phyloP scores from a whole-genome alignment of 2,113 vertebrate species.

The Apaloderma vittatum region DNA sequence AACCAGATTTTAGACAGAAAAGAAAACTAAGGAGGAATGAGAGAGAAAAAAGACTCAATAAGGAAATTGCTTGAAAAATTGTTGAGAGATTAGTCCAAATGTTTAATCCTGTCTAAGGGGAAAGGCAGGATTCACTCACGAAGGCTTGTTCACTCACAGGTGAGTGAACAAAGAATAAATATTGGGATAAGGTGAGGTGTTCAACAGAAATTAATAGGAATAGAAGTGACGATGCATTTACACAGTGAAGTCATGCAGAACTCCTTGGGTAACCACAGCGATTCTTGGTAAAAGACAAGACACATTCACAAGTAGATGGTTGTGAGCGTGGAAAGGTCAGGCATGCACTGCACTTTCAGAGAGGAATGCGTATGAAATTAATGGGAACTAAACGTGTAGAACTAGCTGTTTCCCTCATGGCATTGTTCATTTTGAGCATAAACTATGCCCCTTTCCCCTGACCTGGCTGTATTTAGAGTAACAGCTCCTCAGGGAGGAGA shows the following conservation, averaged over 20 bases:
- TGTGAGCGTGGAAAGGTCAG: background rate
- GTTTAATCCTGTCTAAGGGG: background rate
- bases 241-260: background rate
- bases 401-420: background rate
- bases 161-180: background rate
- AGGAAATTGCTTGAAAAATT: background rate
- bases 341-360: background rate
- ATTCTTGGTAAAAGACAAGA: background rate
- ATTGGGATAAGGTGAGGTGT: background rate
- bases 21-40: background rate
- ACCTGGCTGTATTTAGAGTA: background rate
- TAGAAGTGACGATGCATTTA: background rate
- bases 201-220: background rate
- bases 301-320: background rate
- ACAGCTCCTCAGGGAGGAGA: background rate
- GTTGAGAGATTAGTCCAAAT: background rate
- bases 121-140: too few relatives aligned
- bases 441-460: background rate
- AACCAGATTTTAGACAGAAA: background rate
- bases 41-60: background rate
- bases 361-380: rapidly evolving
- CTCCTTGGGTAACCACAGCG: background rate
- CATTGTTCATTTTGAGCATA: background rate
- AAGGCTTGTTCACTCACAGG: too few relatives aligned
- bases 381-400: background rate